Percentiles rank a stretch among this genome's conserved stretches.
Conservation (phyloP, 2,888 invertebrate genomes). For the Alsophila aescularia region DNA sequence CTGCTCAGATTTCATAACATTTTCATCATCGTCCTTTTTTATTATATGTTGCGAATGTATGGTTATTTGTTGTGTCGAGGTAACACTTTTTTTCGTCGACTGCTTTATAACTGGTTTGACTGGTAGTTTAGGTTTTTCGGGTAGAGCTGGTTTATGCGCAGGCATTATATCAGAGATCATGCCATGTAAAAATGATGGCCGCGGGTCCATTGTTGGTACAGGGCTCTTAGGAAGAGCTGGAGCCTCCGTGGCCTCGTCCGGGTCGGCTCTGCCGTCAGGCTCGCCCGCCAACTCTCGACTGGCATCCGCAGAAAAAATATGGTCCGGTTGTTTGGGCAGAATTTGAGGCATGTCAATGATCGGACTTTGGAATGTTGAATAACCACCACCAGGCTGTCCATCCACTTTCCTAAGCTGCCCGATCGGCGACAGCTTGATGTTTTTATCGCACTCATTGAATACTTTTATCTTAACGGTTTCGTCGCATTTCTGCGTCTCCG, state of each 20-base stretch:
- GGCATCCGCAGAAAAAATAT: conserved; percentile 81
- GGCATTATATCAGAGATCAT: conserved; percentile 80
- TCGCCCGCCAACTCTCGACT: conserved; percentile 93
- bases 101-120: conserved; percentile 84
- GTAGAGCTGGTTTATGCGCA: conserved; percentile 85
- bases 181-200: conserved; percentile 90
- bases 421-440: conserved; percentile 73
- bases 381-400: conserved; percentile 72
- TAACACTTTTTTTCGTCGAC: conserved; percentile 67
- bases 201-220: conserved; percentile 84
- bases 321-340: conserved; percentile 71
- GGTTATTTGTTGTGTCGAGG: conserved; percentile 74
- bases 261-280: conserved; percentile 94
- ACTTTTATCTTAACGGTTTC: conserved; percentile 82
- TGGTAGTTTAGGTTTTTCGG: conserved; percentile 88
- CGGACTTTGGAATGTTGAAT: conserved; percentile 79
- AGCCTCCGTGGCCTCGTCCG: conserved; percentile 88
- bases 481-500: conserved; percentile 76
- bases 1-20: conserved; percentile 60
- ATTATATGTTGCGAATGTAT: conserved; percentile 81
- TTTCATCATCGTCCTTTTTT: conserved; percentile 62
- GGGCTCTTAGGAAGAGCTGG: conserved; percentile 89
- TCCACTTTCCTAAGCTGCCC: conserved; percentile 75
- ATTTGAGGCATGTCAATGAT: conserved; percentile 79
- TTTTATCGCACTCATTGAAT: conserved; percentile 76